Evolutionary conservation across 2,797 vertebrate genomes (phyloP).

Genomic region (Heteromormyrus szaboi): DNA sequence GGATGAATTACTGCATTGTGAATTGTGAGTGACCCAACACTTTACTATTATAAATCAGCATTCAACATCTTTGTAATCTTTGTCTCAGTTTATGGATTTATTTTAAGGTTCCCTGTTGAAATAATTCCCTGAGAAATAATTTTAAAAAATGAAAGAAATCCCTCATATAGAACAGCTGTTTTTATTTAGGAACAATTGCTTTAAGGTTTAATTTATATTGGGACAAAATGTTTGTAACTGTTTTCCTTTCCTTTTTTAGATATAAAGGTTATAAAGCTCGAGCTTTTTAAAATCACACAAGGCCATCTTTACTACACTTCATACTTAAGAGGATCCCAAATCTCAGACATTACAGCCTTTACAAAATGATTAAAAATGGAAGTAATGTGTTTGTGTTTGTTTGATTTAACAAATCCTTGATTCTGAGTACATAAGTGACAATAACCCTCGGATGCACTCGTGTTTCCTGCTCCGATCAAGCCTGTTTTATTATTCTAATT

Average conservation of each 20-base stretch:
- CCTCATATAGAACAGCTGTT: neutral
- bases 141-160: neutral
- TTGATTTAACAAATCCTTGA: constrained; percentile 45
- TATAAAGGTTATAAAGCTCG: neutral
- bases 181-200: neutral
- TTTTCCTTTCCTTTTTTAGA: neutral
- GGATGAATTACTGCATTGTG: neutral
- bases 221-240: neutral
- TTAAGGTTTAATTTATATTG: neutral
- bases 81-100: neutral
- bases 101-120: neutral
- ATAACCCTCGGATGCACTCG: constrained; percentile 31
- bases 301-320: constrained; percentile 19
- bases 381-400: constrained; percentile 31
- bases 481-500: constrained; percentile 61
- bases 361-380: constrained; percentile 27
- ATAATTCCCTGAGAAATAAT: neutral
- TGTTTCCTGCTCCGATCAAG: constrained; percentile 27
- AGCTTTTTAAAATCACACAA: neutral
- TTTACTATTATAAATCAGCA: neutral
- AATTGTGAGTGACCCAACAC: neutral
- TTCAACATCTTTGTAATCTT: neutral
- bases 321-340: constrained; percentile 33
- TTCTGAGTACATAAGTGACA: constrained; percentile 31
- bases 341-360: constrained; percentile 31